Evolutionary conservation across 2,113 vertebrate species (phyloP).

Genomic region (Tragelaphus strepsiceros): DNA sequence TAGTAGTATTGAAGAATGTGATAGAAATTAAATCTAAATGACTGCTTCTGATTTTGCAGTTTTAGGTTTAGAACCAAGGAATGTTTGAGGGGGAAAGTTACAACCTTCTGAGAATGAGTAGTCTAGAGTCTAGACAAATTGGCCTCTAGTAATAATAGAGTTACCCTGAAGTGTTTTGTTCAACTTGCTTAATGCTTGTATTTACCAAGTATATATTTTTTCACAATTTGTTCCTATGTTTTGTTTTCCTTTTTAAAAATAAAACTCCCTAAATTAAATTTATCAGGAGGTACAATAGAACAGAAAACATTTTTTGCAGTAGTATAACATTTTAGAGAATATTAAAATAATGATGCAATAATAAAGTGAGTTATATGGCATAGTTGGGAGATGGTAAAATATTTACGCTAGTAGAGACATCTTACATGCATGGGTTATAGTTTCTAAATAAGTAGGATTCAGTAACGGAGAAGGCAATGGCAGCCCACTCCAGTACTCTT

Average conservation of each 20-base stretch:
- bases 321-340: neutral
- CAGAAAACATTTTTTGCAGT: neutral
- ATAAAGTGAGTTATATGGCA: neutral
- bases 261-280: constrained; percentile 24
- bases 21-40: neutral
- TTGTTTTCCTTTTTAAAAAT: constrained; percentile 7
- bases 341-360: neutral
- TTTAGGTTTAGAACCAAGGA: constrained; percentile 30
- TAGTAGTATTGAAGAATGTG: neutral
- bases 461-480: neutral
- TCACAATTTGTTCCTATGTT: neutral
- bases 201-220: constrained; percentile 5
- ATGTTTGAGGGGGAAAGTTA: constrained; percentile 1
- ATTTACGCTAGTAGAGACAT: neutral
- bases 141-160: constrained; percentile 1
- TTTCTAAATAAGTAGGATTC: constrained; percentile 13
- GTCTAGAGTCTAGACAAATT: neutral
- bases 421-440: neutral
- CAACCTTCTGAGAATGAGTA: neutral
- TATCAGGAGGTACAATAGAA: neutral
- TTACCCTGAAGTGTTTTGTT: constrained; percentile 28
- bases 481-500: too few relatives aligned
- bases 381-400: neutral
- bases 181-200: neutral
- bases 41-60: neutral